phyloP scores from a whole-genome alignment of 2,113 vertebrate species.

The Lophura nycthemera region DNA sequence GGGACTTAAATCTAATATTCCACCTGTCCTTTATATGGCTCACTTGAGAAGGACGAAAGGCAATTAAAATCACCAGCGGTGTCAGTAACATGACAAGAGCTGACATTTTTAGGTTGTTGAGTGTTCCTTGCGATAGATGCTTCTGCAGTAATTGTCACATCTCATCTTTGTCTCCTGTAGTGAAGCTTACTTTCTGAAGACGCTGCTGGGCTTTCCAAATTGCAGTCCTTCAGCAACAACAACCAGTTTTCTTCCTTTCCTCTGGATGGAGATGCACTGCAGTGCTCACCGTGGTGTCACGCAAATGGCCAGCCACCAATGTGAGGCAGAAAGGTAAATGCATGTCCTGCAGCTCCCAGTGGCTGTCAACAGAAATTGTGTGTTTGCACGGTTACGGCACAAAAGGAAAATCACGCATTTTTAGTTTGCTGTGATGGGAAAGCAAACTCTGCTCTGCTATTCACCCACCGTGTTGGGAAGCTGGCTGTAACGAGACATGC shows the following conservation, averaged over 20 bases:
- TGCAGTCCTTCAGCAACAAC: background rate
- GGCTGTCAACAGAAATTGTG: fast-evolving
- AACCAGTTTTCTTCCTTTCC: background rate
- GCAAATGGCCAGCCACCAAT: background rate
- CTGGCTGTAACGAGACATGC: background rate
- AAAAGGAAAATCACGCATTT: background rate
- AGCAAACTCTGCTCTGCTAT: background rate
- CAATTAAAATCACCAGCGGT: conserved; percentile 46
- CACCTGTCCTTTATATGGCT: conserved; percentile 34
- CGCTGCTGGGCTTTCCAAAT: background rate
- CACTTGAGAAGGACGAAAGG: conserved; percentile 51
- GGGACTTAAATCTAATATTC: conserved; percentile 31
- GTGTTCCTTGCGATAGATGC: background rate
- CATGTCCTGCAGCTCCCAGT: background rate
- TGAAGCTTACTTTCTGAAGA: background rate
- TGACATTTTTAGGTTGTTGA: conserved; percentile 28
- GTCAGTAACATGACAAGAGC: conserved; percentile 44
- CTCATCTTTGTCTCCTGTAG: conserved; percentile 38
- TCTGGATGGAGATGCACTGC: background rate
- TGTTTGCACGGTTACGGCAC: background rate
- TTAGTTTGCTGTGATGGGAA: background rate
- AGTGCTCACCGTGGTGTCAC: background rate
- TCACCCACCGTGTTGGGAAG: background rate
- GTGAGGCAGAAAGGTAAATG: background rate
- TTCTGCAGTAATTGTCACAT: conserved; percentile 51